A percentile compares a stretch with the other conserved stretches of the same genome.
Conservation (phyloP, 53 echinoderm and acorn worm genomes). For the Astropecten irregularis region DNA sequence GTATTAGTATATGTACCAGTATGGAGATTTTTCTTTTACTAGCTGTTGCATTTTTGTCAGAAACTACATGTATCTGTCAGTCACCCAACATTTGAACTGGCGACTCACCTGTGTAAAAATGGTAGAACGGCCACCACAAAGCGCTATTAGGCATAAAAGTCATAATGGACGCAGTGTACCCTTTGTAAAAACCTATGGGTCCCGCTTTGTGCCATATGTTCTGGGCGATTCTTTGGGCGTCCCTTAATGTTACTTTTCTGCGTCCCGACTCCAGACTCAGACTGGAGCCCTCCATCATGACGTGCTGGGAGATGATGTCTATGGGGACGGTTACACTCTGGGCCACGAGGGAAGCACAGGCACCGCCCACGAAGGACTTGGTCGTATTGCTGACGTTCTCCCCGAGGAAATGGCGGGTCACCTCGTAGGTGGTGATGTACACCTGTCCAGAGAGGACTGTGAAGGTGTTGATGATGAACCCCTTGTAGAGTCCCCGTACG, state of each 20-base stretch:
- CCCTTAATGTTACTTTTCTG: slow-evolving; percentile 69
- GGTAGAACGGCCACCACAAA: slow-evolving; percentile 99
- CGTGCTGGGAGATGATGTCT: slow-evolving; percentile 85
- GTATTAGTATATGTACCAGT: no score
- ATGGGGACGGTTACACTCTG: slow-evolving; percentile 94
- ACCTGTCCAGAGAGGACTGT: slow-evolving; percentile 86
- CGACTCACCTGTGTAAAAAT: slow-evolving; percentile 92
- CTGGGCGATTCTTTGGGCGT: slow-evolving; percentile 57
- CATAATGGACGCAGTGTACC: slow-evolving; percentile 88
- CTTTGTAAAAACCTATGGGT: slow-evolving; percentile 85
- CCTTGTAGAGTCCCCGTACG: slow-evolving; percentile 89
- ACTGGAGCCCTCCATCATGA: slow-evolving; percentile 89
- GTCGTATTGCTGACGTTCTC: slow-evolving; percentile 66
- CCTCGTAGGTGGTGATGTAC: slow-evolving; percentile 92
- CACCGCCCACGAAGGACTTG: slow-evolving; percentile 90
- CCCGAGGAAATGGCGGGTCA: slow-evolving; percentile 67
- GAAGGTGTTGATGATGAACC: slow-evolving; percentile 80
- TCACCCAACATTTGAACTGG: no score
- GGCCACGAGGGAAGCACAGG: slow-evolving; percentile 85
- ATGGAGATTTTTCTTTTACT: no score
- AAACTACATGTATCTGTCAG: no score
- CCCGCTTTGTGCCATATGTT: slow-evolving; percentile 73
- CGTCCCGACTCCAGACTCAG: slow-evolving; percentile 57
- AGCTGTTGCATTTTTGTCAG: no score
- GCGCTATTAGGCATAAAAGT: slow-evolving; percentile 98